Percentiles rank a stretch among this genome's conserved stretches.
phyloP scores from a whole-genome alignment of 2,797 vertebrate species.

The Micromesistius poutassou region DNA sequence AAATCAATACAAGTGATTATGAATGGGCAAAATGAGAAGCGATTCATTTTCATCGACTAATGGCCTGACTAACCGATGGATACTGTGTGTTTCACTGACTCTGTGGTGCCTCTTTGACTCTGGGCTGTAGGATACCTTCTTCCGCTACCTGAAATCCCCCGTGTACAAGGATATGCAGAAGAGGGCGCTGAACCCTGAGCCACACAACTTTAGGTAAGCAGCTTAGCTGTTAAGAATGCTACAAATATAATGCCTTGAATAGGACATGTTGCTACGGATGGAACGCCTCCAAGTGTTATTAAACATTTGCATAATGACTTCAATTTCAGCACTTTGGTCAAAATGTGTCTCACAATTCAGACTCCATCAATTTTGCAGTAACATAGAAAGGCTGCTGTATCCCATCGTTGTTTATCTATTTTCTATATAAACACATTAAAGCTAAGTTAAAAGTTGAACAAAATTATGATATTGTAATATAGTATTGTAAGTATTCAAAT shows the following conservation, averaged over 20 bases:
- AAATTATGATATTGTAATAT: background rate
- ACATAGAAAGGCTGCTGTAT: no score
- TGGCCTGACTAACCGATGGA: no score
- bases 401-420: background rate
- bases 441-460: no score
- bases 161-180: slow-evolving; percentile 93
- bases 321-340: no score
- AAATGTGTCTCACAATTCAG: no score
- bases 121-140: slow-evolving; percentile 86
- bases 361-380: no score
- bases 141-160: slow-evolving; percentile 94
- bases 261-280: background rate
- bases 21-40: background rate
- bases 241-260: background rate
- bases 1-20: background rate
- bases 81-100: background rate
- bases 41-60: background rate
- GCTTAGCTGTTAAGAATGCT: background rate
- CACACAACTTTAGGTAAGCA: slow-evolving; percentile 85
- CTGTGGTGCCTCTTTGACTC: slow-evolving; percentile 12
- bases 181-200: slow-evolving; percentile 80
- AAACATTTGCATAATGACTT: background rate
- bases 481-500: no score
- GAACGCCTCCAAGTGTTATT: background rate
- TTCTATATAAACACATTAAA: background rate